A percentile compares a stretch with the other conserved stretches of the same genome.
These are phyloP conservation scores for Pogonognathellus flavescens DNA, from an alignment of 1,140 invertebrate species.

Conservation along the genomic window DNA sequence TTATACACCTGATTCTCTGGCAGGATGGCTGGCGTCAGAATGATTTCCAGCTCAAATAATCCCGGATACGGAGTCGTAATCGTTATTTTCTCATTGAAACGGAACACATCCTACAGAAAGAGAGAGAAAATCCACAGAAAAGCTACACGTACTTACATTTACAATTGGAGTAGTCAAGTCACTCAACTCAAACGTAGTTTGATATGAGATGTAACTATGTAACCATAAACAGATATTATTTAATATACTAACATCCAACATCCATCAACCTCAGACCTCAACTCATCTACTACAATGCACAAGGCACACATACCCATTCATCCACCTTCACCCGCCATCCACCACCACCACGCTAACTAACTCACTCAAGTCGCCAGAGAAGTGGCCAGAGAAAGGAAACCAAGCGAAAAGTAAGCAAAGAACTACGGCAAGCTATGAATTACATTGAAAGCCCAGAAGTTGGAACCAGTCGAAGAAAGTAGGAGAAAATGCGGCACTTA, in stretches of 20 bases:
- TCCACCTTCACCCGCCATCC: not conserved
- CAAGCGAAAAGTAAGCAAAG: not conserved
- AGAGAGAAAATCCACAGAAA: constrained; percentile 43
- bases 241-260: not conserved
- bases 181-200: not conserved
- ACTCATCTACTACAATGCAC: not conserved
- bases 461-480: not conserved
- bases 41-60: constrained; percentile 65
- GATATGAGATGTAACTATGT: not conserved
- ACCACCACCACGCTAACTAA: too few relatives aligned
- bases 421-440: constrained; percentile 17
- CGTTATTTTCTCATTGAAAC: constrained; percentile 66
- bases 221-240: not conserved
- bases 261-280: not conserved
- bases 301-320: not conserved
- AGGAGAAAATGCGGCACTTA: constrained; percentile 48
- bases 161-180: not conserved
- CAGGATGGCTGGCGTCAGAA: constrained; percentile 64
- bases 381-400: not conserved
- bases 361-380: too few relatives aligned
- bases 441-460: constrained; percentile 2
- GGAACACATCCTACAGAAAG: constrained; percentile 57
- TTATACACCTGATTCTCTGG: constrained; percentile 63
- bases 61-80: constrained; percentile 66
- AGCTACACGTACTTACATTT: constrained; percentile 20